phyloP scores from a whole-genome alignment of 2,113 vertebrate genomes.

The Anoura caudifer region DNA sequence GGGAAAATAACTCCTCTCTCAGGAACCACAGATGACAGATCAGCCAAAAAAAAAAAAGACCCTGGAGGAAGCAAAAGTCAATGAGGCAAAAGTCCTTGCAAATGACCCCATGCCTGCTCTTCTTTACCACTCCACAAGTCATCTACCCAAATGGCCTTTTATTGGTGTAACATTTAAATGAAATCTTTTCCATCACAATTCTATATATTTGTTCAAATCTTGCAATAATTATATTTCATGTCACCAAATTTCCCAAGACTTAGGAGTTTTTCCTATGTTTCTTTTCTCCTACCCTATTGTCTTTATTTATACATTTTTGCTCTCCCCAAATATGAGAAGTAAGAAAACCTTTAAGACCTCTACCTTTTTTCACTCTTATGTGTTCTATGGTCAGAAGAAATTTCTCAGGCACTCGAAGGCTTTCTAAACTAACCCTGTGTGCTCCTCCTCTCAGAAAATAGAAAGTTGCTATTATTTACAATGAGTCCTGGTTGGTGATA shows the following conservation, averaged over 20 bases:
- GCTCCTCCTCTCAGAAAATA: not conserved
- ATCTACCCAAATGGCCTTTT: not conserved
- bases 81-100: constrained; percentile 72
- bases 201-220: not conserved
- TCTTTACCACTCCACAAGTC: not conserved
- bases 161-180: not conserved
- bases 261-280: not conserved
- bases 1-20: constrained; percentile 66
- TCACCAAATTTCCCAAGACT: not conserved
- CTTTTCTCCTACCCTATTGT: not conserved
- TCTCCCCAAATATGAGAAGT: not conserved
- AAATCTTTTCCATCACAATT: not conserved
- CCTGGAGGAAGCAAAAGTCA: constrained; percentile 66
- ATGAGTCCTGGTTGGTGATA: not conserved
- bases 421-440: not conserved
- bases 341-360: not conserved
- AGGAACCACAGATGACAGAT: constrained; percentile 68
- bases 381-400: not conserved
- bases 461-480: not conserved
- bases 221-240: not conserved
- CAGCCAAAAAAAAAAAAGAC: constrained; percentile 60
- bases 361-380: not conserved
- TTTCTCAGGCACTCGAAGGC: not conserved
- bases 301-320: not conserved
- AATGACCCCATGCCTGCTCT: constrained; percentile 52